Evolutionary conservation across 1,140 invertebrate species (phyloP).

Genomic region (Ceratitis capitata): DNA sequence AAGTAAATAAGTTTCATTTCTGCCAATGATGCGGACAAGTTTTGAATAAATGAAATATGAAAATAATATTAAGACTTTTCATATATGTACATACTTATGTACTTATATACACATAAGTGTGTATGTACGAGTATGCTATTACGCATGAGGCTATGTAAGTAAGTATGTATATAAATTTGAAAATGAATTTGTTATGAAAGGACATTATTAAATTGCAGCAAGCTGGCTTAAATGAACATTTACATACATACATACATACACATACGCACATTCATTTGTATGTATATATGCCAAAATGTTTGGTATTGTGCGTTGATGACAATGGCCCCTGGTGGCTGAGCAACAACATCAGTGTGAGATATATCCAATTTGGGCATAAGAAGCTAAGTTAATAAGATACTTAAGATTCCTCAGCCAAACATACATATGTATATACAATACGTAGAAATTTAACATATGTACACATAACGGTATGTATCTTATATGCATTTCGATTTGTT

Average conservation of each 20-base stretch:
- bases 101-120: neutral
- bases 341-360: neutral
- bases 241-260: neutral
- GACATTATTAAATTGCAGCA: neutral
- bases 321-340: neutral
- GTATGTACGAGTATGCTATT: neutral
- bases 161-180: neutral
- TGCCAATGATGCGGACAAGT: neutral
- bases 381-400: neutral
- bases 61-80: neutral
- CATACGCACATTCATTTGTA: neutral
- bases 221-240: neutral
- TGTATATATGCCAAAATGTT: too few species aligned
- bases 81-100: neutral
- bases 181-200: neutral
- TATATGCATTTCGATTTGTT: neutral
- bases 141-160: neutral
- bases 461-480: neutral
- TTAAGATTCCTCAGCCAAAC: neutral
- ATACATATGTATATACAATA: neutral
- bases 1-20: constrained; percentile 22
- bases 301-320: neutral
- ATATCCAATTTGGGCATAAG: neutral
- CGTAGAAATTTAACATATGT: too few species aligned
- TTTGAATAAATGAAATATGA: neutral